Evolutionary conservation across 2,113 vertebrate species (phyloP), one percentile per base, ranked within the genome.

Genomic region (Plestiodon gilberti): DNA sequence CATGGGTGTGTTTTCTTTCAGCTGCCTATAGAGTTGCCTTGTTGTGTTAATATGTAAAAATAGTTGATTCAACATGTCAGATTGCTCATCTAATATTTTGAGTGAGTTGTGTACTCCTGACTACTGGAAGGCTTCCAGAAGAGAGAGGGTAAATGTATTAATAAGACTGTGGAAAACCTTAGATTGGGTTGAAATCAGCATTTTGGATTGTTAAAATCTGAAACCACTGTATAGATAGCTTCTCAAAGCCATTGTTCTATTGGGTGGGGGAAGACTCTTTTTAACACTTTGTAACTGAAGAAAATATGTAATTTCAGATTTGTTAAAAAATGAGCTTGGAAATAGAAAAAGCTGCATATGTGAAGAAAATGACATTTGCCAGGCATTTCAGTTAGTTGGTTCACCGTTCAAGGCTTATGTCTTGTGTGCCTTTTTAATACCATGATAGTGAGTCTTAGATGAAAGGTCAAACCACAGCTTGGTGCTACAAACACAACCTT

Each of bases 21-120:
- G 61, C 77, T 64, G 76, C 52, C 35, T 25, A 35, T 59, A 57
- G 77, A 48, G 65, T 38, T 74, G 70, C 79, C 35, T 55, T 25
- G 22, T 55, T 25, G 22, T 76, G 73, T 83, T 78, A 71, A 78
- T 83, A 62, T 57, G 43, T 73, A 89, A 89, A 80, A 79, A 80
- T 83, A 22, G 71, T 48, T 40, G 35, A 57, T 64, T 74, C 84
- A 81, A 38, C 13, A 77, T 77, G 62, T 78, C 40, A 28, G 35
- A 55, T 6, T 30, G 52, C 55, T 25, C 52, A 43, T 28, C 33
- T 64, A 38, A 76, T 61, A 52, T 86, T 28, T 79, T 81, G 2
- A 33, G 23, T 75, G 59, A 87, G 40, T 25, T 64, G 33, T 75
- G 70, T 52, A 18, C n/a, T 38, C 38, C 7, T 70, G 67, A 70